Base-by-base conservation (phyloP, 2,888 invertebrate species). In the Calameuta idolon region DNA sequence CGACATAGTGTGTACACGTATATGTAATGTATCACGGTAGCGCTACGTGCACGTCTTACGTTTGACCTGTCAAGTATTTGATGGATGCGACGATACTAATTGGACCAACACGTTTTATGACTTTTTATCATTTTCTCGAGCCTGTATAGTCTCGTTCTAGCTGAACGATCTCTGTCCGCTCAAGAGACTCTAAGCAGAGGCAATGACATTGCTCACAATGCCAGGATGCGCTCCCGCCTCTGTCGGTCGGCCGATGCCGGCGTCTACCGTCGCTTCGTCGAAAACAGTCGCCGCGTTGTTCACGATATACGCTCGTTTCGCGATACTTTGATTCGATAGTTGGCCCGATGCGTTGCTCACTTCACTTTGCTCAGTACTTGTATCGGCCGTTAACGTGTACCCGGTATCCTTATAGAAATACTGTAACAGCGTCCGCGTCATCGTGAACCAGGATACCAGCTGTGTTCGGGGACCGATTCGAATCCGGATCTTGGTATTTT, bases 171-270 rank as follows among this genome's bases (percentile, higher is more conserved):
- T 71, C 33, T 34, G 71, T 30, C 31, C 33, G 34, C 12, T 31
- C 71, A 31, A 71, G 71, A 1, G 71, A 71, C 71, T 71, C 71
- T 71, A 71, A 12, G 71, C 9, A 12, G 71, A 71, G 86, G 87
- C 89, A 89, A 89, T 89, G 89, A 89, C 89, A 89, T 89, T 89
- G 89, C 88, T 86, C 87, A 69, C 78, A 79, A 75, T 81, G 79
- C 81, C 81, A 82, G 81, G 83, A 82, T 82, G 80, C 80, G 74
- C 75, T 79, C 73, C 78, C 77, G 80, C 78, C 79, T 74, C 73
- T 77, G 76, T 75, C 77, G 71, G 68, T 40, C 55, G 37, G 69
- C 68, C 33, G 71, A 71, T 34, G 71, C 33, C 69, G 75, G 77
- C 77, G 69, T 74, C 77, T 33, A 33, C 34, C 71, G 31, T 71